A percentile compares a stretch with the other conserved stretches of the same genome.
phyloP scores from a whole-genome alignment of 1,140 invertebrate species.

The Triops longicaudatus region DNA sequence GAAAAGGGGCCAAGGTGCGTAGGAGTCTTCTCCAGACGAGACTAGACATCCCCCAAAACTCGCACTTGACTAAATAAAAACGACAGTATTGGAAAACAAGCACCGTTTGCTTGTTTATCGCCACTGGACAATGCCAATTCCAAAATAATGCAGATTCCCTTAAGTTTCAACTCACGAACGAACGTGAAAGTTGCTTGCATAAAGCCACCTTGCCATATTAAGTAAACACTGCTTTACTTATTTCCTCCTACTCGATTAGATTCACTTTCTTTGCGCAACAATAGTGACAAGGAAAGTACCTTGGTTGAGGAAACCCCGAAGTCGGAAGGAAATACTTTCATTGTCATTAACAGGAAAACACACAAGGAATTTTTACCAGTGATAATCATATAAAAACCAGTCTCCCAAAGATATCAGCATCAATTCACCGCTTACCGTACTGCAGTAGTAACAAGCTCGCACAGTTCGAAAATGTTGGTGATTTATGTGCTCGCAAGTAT shows the following conservation, averaged over 20 bases:
- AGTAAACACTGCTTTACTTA: background rate
- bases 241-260: background rate
- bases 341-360: conserved; percentile 8
- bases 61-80: too few relatives aligned
- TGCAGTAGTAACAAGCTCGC: too few relatives aligned
- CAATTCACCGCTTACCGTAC: background rate
- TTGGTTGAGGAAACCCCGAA: background rate
- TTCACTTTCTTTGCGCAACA: background rate
- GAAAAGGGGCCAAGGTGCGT: conserved; percentile 4
- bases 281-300: background rate
- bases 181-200: conserved; percentile 8
- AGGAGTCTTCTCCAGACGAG: background rate
- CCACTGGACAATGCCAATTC: too few relatives aligned
- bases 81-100: too few relatives aligned
- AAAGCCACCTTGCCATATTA: background rate
- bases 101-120: too few relatives aligned
- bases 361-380: background rate
- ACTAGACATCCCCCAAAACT: background rate
- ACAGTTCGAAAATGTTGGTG: background rate
- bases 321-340: conserved; percentile 7
- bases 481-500: background rate
- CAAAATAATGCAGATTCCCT: background rate
- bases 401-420: background rate
- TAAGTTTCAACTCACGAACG: background rate
- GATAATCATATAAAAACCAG: background rate